Percentiles rank a stretch among this genome's conserved stretches.
Conservation (phyloP, 1,140 invertebrate species). For the Drosophila parabipectinata region DNA sequence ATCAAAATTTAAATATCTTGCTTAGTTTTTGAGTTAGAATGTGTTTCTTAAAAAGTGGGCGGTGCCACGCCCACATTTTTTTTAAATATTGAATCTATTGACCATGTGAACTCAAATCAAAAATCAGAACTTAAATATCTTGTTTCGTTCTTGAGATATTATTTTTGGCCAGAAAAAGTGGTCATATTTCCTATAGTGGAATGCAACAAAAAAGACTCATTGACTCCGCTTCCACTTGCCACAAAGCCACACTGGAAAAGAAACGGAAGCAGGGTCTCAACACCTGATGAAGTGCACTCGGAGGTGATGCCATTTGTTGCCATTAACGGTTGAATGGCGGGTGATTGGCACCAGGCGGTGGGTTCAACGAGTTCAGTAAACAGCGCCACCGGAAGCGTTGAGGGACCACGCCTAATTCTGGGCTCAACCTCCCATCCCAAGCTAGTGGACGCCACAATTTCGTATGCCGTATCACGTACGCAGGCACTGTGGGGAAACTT, state of each 20-base stretch:
- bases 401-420: constrained; percentile 47
- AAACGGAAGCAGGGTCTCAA: constrained; percentile 59
- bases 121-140: too few relatives aligned
- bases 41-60: too few relatives aligned
- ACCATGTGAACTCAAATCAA: too few relatives aligned
- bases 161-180: too few relatives aligned
- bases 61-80: too few relatives aligned
- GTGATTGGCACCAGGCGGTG: constrained; percentile 32
- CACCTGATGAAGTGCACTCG: constrained; percentile 66
- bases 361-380: constrained; percentile 54
- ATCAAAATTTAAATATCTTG: too few relatives aligned
- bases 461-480: constrained; percentile 49
- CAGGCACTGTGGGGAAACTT: constrained; percentile 21
- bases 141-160: too few relatives aligned
- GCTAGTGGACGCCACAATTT: constrained; percentile 13
- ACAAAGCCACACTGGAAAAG: constrained; percentile 8
- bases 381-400: constrained; percentile 33
- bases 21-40: too few relatives aligned
- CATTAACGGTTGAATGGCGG: constrained; percentile 47
- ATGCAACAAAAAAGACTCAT: constrained; percentile 15
- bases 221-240: not conserved
- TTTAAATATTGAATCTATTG: too few relatives aligned
- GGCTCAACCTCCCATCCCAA: constrained; percentile 21
- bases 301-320: constrained; percentile 59
- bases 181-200: too few relatives aligned